Evolutionary conservation across 1,140 invertebrate genomes (phyloP), one percentile per base, ranked within the genome.

Genomic region (Drosophila murphyi): DNA sequence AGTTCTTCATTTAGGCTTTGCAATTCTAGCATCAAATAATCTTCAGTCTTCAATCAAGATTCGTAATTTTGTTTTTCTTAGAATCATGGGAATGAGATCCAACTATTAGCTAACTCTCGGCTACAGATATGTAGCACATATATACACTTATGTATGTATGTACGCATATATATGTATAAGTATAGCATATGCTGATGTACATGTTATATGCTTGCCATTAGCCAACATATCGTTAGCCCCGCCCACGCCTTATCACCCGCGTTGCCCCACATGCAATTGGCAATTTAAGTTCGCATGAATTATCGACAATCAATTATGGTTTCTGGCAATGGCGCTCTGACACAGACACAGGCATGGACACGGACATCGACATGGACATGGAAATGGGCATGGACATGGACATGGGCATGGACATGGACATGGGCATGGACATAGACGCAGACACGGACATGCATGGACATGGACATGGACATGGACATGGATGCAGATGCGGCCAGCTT

Each of bases 281-380:
- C 83, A 87, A 87, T 87, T 87, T 87, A 88, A 87, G 83, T 79
- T 87, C 83, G 83, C 83, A 87, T 87, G 83, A 87, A 87, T 87
- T 87, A 87, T 87, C 83, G 83, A 87, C 83, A 87, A 87, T 88
- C 83, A 87, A 87, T 87, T 87, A 87, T 88, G 83, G 83, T 87
- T 87, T 87, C 87, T 87, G 83, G 82, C 76, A 65, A 86, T 86
- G 82, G 52, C 57, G 77, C 56, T 82, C 52, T 50, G 48, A 73
- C 75, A 69, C 32, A 10, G 50, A 51, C 50, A 51, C 67, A 20
- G 20, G 20, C 20, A 20, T 20, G 20, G 20, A 20, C 50, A 35
- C 41, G 34, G 64, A 37, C 28, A 12, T 51, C 47, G 35, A 31
- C 10, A 3, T 60, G 39, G 28, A 48, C 20, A 32, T 57, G 35